Evolutionary conservation across 2,888 invertebrate genomes (phyloP).

Genomic region (Hypomecis punctinalis): DNA sequence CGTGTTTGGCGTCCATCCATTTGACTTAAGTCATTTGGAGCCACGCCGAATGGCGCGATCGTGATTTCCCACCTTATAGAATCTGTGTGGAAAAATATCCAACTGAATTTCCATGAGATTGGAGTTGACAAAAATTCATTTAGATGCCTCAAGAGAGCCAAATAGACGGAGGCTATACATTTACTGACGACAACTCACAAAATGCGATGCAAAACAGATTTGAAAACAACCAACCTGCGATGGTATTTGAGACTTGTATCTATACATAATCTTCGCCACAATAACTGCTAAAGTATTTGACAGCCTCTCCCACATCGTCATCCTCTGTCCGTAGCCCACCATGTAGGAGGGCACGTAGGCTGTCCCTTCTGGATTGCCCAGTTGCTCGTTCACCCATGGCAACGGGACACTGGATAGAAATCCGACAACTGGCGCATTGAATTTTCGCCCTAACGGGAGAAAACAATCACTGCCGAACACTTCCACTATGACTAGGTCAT

Average conservation of each 20-base stretch:
- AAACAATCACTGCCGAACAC: conserved; percentile 86
- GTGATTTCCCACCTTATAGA: too few relatives aligned
- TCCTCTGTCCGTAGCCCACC: conserved; percentile 76
- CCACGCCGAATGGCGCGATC: too few relatives aligned
- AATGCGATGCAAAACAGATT: neutral
- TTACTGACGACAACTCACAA: too few relatives aligned
- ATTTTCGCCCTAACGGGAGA: conserved; percentile 81
- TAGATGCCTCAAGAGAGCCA: too few relatives aligned
- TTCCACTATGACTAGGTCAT: conserved; percentile 77
- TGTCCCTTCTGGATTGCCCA: conserved; percentile 85
- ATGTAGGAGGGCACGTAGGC: conserved; percentile 85
- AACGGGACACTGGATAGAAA: conserved; percentile 81
- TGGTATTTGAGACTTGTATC: conserved; percentile 71
- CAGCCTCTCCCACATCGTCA: conserved; percentile 79
- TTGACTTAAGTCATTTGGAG: too few relatives aligned
- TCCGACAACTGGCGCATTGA: conserved; percentile 82
- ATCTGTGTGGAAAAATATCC: too few relatives aligned
- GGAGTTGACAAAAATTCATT: too few relatives aligned
- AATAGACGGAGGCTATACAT: too few relatives aligned
- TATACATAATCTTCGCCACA: conserved; percentile 71
- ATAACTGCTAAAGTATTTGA: conserved; percentile 73
- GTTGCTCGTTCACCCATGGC: conserved; percentile 83
- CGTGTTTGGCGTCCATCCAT: too few relatives aligned
- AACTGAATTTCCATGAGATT: too few relatives aligned
- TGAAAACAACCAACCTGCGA: conserved; percentile 65